Percentiles rank a stretch among this genome's conserved stretches.
Conservation (phyloP, 1,140 invertebrate genomes). For the Aphis gossypii region DNA sequence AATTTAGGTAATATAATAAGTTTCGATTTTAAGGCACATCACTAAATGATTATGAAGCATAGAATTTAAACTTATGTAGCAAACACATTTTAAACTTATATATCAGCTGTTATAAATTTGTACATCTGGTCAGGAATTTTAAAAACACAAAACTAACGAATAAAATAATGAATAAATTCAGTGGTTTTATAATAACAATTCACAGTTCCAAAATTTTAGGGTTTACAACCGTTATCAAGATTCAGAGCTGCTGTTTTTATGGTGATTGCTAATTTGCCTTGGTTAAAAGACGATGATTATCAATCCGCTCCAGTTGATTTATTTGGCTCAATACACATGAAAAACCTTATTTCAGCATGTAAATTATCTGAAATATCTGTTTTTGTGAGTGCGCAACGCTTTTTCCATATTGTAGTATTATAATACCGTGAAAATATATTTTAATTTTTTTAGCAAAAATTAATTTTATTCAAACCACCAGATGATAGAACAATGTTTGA, state of each 20-base stretch:
- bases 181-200: not conserved
- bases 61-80: too few species aligned
- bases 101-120: not conserved
- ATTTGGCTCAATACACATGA: not conserved
- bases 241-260: not conserved
- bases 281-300: not conserved
- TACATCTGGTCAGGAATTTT: too few species aligned
- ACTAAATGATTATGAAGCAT: too few species aligned
- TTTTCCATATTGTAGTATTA: not conserved
- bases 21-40: not conserved
- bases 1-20: not conserved
- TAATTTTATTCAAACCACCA: not conserved
- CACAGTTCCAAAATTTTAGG: not conserved
- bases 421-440: not conserved
- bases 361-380: constrained; percentile 16
- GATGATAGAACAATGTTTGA: not conserved
- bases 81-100: not conserved
- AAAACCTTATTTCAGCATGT: not conserved
- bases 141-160: too few species aligned
- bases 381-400: not conserved
- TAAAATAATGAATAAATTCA: not conserved
- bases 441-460: constrained; percentile 13
- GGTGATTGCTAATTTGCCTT: not conserved
- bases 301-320: not conserved
- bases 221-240: not conserved